These are phyloP conservation scores for Circaetus cinerascens DNA, from an alignment of 2,113 vertebrate genomes.

Conservation along the genomic window DNA sequence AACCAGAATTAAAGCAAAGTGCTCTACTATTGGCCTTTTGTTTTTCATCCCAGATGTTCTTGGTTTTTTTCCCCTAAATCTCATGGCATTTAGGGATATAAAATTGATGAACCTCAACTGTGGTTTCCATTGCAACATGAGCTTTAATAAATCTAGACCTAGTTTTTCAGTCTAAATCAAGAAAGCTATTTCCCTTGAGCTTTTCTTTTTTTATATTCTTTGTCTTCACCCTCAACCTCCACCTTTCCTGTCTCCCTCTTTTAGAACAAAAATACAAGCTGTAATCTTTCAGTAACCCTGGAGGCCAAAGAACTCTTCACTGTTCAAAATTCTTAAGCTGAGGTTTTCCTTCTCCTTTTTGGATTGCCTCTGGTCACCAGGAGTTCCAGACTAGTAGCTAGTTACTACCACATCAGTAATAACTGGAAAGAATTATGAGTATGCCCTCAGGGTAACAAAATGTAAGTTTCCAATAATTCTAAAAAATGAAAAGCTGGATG, in stretches of 20 bases:
- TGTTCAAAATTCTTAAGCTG: background rate
- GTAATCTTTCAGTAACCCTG: background rate
- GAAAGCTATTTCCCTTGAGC: background rate
- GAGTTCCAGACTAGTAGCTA: background rate
- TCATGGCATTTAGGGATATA: background rate
- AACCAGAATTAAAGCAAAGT: background rate
- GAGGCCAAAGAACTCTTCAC: background rate
- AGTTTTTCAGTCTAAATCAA: constrained; percentile 9
- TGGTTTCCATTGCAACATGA: background rate
- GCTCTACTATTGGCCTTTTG: background rate
- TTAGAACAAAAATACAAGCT: background rate
- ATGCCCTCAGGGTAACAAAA: background rate
- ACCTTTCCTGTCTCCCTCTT: background rate
- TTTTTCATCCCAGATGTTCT: background rate
- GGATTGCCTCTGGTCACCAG: background rate
- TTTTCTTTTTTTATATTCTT: background rate
- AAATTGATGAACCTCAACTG: background rate
- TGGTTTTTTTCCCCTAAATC: background rate
- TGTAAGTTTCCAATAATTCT: background rate
- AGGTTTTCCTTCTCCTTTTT: background rate
- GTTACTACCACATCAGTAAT: background rate
- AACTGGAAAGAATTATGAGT: background rate
- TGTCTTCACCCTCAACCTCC: background rate
- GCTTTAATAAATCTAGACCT: background rate
- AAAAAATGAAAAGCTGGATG: background rate